Evolutionary conservation across 2,888 invertebrate species (phyloP).

Genomic region (Folsomia manolachei): DNA sequence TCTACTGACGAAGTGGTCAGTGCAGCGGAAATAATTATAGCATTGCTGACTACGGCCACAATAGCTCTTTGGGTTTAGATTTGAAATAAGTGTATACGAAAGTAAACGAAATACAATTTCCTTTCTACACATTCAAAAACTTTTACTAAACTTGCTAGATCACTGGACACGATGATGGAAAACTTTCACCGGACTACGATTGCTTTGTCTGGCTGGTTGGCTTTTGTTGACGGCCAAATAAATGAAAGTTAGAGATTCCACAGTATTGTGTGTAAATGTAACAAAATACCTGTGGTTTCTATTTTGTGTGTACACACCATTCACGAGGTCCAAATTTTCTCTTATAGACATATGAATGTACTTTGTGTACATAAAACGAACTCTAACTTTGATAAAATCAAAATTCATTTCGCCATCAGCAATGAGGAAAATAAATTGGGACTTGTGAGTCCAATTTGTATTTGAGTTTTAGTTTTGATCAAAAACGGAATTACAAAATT

Average conservation of each 20-base stretch:
- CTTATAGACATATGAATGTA: no score
- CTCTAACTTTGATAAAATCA: neutral
- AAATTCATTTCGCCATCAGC: neutral
- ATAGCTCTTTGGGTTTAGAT: no score
- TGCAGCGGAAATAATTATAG: neutral
- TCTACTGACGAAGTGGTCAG: neutral
- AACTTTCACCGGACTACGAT: neutral
- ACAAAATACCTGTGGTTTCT: neutral
- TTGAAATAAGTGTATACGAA: neutral
- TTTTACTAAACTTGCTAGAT: no score
- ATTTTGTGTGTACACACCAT: neutral
- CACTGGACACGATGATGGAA: neutral
- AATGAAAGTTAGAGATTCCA: neutral
- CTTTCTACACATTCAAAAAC: no score
- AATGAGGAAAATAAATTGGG: neutral
- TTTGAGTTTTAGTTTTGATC: no score
- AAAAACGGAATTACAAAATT: no score
- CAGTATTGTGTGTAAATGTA: neutral
- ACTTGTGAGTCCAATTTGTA: no score
- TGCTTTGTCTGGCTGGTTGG: neutral
- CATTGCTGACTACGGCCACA: no score
- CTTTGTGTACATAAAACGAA: neutral
- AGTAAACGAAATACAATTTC: neutral
- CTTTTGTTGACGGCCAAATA: no score
- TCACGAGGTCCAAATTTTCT: neutral